Evolutionary conservation across 2,888 invertebrate species (phyloP).

Genomic region (Autographa gamma): DNA sequence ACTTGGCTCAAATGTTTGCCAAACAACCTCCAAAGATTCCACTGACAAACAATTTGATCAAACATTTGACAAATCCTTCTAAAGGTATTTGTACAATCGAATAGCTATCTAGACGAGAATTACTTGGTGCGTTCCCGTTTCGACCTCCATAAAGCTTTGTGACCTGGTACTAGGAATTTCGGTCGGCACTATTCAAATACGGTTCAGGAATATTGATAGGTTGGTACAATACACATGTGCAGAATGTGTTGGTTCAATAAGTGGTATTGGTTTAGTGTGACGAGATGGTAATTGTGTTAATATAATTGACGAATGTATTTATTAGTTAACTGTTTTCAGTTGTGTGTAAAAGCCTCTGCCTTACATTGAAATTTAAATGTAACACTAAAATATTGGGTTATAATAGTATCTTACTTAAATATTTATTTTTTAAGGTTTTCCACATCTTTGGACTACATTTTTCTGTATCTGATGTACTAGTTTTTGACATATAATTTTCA

Average conservation of each 20-base stretch:
- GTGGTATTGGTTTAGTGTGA: neutral
- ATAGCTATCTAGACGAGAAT: slow-evolving; percentile 62
- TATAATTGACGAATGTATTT: neutral
- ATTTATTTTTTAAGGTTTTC: too few relatives aligned
- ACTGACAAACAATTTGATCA: slow-evolving; percentile 56
- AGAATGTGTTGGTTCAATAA: neutral
- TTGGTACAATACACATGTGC: neutral
- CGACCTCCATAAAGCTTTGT: neutral
- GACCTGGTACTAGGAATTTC: slow-evolving; percentile 6
- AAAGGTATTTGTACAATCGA: slow-evolving; percentile 65
- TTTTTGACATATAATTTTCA: too few relatives aligned
- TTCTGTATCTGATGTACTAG: too few relatives aligned
- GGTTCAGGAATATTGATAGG: neutral
- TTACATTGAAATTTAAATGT: too few relatives aligned
- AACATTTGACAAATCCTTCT: slow-evolving; percentile 64
- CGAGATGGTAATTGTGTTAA: neutral
- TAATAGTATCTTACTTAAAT: too few relatives aligned
- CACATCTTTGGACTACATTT: too few relatives aligned
- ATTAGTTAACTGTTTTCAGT: too few relatives aligned
- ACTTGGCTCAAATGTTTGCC: slow-evolving; percentile 50
- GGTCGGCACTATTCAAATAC: neutral
- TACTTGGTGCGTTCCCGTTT: slow-evolving; percentile 49
- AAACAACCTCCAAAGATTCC: slow-evolving; percentile 41
- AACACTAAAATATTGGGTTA: too few relatives aligned
- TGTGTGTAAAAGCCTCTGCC: too few relatives aligned